Evolutionary conservation across 1,140 invertebrate species (phyloP).

Genomic region (Hycleus cichorii): DNA sequence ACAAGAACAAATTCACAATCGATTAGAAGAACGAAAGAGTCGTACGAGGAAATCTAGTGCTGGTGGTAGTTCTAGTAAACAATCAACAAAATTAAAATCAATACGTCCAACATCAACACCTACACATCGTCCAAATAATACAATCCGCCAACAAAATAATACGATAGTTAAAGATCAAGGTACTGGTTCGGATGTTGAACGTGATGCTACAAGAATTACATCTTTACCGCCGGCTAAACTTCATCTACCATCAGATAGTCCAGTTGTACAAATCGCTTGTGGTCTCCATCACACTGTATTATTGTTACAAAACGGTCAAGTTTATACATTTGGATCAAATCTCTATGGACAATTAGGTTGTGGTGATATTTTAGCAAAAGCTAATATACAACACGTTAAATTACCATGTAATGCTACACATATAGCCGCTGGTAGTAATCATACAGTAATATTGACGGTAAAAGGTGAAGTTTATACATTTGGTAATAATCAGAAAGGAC

Average conservation of each 20-base stretch:
- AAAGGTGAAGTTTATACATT: slow-evolving; percentile 92
- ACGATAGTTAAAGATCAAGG: slow-evolving; percentile 43
- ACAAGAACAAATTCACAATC: slow-evolving; percentile 50
- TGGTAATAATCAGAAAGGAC: slow-evolving; percentile 66
- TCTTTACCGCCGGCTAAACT: slow-evolving; percentile 73
- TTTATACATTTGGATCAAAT: slow-evolving; percentile 90
- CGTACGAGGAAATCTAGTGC: slow-evolving; percentile 43
- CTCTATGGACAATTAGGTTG: slow-evolving; percentile 89
- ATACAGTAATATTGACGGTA: slow-evolving; percentile 82
- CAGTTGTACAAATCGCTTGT: slow-evolving; percentile 76
- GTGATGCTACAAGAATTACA: slow-evolving; percentile 57
- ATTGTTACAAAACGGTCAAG: slow-evolving; percentile 48
- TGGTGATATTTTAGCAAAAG: slow-evolving; percentile 71
- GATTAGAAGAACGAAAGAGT: slow-evolving; percentile 51
- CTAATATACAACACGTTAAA: slow-evolving; percentile 67
- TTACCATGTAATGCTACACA: slow-evolving; percentile 61
- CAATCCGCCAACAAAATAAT: slow-evolving; percentile 22
- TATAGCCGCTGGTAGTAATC: slow-evolving; percentile 90
- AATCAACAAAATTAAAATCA: slow-evolving; percentile 32
- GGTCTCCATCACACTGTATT: slow-evolving; percentile 81
- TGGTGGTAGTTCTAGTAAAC: slow-evolving; percentile 31
- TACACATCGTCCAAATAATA: slow-evolving; percentile 25
- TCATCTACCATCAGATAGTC: slow-evolving; percentile 57
- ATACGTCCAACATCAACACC: slow-evolving; percentile 25
- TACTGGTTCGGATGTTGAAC: slow-evolving; percentile 52